Evolutionary conservation across 2,797 vertebrate genomes (phyloP).

Genomic region (Spinus olivaceus): DNA sequence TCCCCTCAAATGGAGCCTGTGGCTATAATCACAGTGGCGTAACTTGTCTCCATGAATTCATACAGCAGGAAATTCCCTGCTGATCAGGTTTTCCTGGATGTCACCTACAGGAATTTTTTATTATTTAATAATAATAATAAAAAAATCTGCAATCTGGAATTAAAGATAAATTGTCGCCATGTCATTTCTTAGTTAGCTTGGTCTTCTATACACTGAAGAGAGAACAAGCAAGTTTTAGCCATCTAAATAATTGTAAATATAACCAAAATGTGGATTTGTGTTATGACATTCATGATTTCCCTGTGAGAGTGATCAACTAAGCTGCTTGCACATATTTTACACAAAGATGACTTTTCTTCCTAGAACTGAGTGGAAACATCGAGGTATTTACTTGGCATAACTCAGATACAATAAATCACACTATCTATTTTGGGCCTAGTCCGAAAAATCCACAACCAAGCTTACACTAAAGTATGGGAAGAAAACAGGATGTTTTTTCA

Average conservation of each 20-base stretch:
- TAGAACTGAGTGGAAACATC: slow-evolving; percentile 37
- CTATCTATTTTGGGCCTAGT: not conserved
- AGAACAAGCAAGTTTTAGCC: not conserved
- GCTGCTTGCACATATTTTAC: not conserved
- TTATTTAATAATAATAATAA: slow-evolving; percentile 22
- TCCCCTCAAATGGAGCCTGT: slow-evolving; percentile 27
- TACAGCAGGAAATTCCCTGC: slow-evolving; percentile 69
- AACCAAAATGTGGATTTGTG: not conserved
- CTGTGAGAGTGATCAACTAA: not conserved
- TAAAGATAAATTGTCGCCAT: slow-evolving; percentile 33
- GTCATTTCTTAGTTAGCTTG: not conserved
- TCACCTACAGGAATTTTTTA: slow-evolving; percentile 42
- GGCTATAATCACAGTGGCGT: slow-evolving; percentile 27
- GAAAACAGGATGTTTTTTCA: not conserved
- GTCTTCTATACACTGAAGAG: not conserved
- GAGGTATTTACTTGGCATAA: slow-evolving; percentile 38
- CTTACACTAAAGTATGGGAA: not conserved
- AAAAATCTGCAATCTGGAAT: slow-evolving; percentile 15
- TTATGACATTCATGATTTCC: not conserved
- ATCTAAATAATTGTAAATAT: not conserved
- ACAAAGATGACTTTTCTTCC: slow-evolving; percentile 6
- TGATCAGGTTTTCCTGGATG: slow-evolving; percentile 67
- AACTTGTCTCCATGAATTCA: slow-evolving; percentile 55
- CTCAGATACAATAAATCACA: not conserved
- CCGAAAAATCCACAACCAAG: not conserved